Percentiles rank a stretch among this genome's conserved stretches.
Conservation (phyloP, 2,888 invertebrate genomes). For the Anoncus sp. region DNA sequence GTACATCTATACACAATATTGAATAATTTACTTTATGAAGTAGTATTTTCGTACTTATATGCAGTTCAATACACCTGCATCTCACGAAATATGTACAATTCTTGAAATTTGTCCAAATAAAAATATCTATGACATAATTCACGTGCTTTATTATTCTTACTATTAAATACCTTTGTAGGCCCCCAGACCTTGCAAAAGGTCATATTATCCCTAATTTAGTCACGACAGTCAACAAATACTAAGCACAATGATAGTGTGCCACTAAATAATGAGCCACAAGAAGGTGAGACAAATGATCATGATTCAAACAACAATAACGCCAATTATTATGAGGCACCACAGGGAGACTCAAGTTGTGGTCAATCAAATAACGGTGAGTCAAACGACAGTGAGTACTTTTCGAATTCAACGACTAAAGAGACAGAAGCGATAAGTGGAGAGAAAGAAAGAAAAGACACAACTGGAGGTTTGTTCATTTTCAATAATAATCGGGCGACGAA, state of each 20-base stretch:
- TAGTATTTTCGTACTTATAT: not conserved
- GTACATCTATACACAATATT: not conserved
- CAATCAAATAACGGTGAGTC: not conserved
- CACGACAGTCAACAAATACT: too few species aligned
- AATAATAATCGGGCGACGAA: too few species aligned
- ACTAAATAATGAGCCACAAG: too few species aligned
- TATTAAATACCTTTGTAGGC: constrained; percentile 3
- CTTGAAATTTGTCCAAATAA: not conserved
- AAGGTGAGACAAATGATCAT: too few species aligned
- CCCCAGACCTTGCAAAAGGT: not conserved
- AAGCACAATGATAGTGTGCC: too few species aligned
- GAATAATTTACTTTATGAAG: not conserved
- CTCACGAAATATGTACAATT: constrained; percentile 9
- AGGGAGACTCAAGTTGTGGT: too few species aligned
- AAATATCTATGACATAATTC: not conserved
- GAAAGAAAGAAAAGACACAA: not conserved
- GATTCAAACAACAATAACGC: constrained; percentile 9
- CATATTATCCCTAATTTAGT: not conserved
- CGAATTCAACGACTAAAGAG: not conserved
- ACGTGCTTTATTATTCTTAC: not conserved
- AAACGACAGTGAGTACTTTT: not conserved
- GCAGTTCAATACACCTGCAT: not conserved
- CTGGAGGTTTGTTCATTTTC: too few species aligned
- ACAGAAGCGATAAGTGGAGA: not conserved
- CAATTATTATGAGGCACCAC: constrained; percentile 4